These are phyloP conservation scores for Physocephala rufipes DNA, from an alignment of 2,888 invertebrate species.

Conservation along the genomic window DNA sequence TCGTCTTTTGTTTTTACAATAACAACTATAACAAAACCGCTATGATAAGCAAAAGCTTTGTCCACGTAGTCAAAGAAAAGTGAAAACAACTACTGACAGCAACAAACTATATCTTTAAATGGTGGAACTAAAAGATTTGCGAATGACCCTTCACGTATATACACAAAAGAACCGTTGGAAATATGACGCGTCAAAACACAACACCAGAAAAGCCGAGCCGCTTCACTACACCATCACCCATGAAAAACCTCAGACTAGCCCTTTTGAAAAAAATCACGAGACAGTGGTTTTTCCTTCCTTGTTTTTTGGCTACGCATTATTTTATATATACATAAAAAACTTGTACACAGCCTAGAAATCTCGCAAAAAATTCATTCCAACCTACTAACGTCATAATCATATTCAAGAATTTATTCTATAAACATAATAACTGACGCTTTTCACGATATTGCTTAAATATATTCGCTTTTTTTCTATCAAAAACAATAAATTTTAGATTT, in stretches of 20 bases:
- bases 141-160: conserved; percentile 17
- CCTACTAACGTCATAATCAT: conserved; percentile 9
- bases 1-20: background rate
- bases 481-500: too few species aligned
- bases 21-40: too few species aligned
- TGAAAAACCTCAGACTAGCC: background rate
- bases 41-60: background rate
- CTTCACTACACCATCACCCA: background rate
- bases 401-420: too few species aligned
- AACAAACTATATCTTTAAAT: too few species aligned
- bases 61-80: conserved; percentile 29
- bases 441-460: too few species aligned
- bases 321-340: background rate
- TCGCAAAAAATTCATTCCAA: background rate
- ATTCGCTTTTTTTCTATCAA: too few species aligned
- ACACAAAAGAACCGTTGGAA: conserved; percentile 19
- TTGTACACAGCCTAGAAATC: background rate
- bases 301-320: background rate
- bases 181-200: conserved; percentile 34
- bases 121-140: conserved; percentile 9
- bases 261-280: background rate
- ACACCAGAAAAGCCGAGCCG: conserved; percentile 21
- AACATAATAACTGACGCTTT: too few species aligned
- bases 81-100: conserved; percentile 18
- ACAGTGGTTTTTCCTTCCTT: background rate